Conservation (phyloP, 2,888 invertebrate species). For the Uloborus plumipes region DNA sequence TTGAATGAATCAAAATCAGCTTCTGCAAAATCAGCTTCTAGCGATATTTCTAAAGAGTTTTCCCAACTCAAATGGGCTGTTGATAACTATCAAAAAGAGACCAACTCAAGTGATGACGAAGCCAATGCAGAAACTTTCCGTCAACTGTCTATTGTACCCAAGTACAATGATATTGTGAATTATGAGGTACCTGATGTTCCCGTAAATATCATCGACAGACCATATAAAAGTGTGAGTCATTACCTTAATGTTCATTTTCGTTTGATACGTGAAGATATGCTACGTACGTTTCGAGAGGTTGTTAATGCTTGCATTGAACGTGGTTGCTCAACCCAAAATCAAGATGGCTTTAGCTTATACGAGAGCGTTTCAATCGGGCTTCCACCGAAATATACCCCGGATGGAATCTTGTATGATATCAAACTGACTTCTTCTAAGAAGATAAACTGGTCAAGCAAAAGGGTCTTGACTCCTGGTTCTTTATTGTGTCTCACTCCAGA, state of each 20-base stretch:
- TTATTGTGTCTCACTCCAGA: slow-evolving; percentile 81
- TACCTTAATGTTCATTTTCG: slow-evolving; percentile 85
- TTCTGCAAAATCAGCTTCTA: background rate
- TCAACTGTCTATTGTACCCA: slow-evolving; percentile 70
- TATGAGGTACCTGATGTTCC: slow-evolving; percentile 73
- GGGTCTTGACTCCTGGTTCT: slow-evolving; percentile 80
- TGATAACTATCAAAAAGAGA: slow-evolving; percentile 10
- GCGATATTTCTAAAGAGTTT: background rate
- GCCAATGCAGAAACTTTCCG: slow-evolving; percentile 69
- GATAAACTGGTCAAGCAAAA: slow-evolving; percentile 73
- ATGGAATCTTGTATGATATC: slow-evolving; percentile 40
- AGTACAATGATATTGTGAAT: slow-evolving; percentile 69
- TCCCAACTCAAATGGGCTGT: slow-evolving; percentile 11
- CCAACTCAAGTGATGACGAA: slow-evolving; percentile 19
- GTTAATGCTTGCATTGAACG: slow-evolving; percentile 8
- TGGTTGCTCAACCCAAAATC: background rate
- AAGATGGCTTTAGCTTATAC: background rate
- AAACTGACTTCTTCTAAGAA: background rate
- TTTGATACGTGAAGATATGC: slow-evolving; percentile 83
- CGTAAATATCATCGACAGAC: slow-evolving; percentile 77
- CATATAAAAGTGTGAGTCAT: slow-evolving; percentile 78
- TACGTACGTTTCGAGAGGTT: slow-evolving; percentile 78
- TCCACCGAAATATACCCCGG: slow-evolving; percentile 13
- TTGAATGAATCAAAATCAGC: background rate
- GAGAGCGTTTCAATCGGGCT: slow-evolving; percentile 13